A percentile compares a stretch with the other conserved stretches of the same genome.
Evolutionary conservation across 64 coral and sea anemone genomes (phyloP).

Genomic region (Stylophora pistillata): DNA sequence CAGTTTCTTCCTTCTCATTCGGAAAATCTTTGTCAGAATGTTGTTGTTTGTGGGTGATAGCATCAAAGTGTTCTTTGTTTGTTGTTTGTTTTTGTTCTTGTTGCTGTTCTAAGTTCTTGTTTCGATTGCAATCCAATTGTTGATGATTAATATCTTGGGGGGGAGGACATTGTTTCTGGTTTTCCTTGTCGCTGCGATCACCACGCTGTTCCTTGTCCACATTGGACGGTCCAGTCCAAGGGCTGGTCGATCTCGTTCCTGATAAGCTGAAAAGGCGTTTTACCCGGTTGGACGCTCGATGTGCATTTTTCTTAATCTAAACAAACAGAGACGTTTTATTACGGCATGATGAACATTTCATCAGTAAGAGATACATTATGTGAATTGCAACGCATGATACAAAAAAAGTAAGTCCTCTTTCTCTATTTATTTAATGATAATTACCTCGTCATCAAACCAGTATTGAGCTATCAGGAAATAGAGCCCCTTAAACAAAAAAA

Average conservation of each 20-base stretch:
- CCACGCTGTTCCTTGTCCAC: not conserved
- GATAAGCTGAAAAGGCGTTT: slow-evolving; percentile 19
- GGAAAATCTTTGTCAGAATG: not conserved
- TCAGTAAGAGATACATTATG: not conserved
- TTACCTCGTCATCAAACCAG: slow-evolving; percentile 62
- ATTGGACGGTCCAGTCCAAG: not conserved
- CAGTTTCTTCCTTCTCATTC: not conserved
- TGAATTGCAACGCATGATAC: not conserved
- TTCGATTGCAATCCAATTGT: not conserved
- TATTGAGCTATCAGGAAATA: slow-evolving; percentile 67
- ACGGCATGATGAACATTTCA: not conserved
- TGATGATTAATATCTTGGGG: not conserved
- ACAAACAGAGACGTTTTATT: not conserved
- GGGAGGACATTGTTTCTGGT: not conserved
- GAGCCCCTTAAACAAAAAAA: slow-evolving; percentile 23
- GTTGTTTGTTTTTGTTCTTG: not conserved
- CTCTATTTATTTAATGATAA: not conserved
- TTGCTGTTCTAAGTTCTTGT: not conserved
- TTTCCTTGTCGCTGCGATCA: not conserved
- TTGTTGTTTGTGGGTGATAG: not conserved
- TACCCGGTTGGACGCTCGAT: slow-evolving; percentile 5
- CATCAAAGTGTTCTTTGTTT: not conserved
- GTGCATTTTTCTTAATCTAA: not conserved
- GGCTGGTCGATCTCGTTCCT: not conserved
- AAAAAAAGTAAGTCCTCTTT: not conserved